Percentiles rank a stretch among this genome's conserved stretches.
Conservation (phyloP, 2,888 invertebrate genomes). For the Spodoptera littoralis region DNA sequence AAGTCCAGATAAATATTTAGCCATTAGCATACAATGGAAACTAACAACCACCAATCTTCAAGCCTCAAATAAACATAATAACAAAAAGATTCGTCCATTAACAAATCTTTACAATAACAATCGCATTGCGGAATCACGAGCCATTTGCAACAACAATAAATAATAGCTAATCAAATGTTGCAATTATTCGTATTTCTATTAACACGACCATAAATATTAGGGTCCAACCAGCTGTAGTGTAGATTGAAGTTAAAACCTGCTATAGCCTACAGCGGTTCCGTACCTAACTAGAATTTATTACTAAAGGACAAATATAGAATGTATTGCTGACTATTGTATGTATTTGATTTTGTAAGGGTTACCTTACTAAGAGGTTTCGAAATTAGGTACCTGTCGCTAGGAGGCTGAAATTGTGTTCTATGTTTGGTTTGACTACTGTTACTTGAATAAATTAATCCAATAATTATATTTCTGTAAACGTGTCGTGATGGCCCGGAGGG, state of each 20-base stretch:
- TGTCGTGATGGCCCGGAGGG: no score
- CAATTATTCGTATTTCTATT: conserved; percentile 61
- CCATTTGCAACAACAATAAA: conserved; percentile 37
- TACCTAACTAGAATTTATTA: conserved; percentile 82
- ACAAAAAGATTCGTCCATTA: no score
- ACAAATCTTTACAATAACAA: conserved; percentile 8
- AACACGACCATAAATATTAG: conserved; percentile 61
- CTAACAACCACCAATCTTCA: no score
- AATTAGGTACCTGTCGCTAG: no score
- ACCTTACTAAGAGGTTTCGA: background rate
- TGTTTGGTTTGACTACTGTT: no score
- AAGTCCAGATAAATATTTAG: no score
- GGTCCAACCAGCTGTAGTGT: conserved; percentile 43
- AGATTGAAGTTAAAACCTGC: conserved; percentile 60
- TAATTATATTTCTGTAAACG: no score
- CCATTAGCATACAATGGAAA: no score
- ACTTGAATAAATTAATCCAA: no score
- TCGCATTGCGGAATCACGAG: conserved; percentile 21
- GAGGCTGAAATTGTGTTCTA: no score
- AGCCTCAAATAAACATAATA: no score
- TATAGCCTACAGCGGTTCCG: conserved; percentile 64
- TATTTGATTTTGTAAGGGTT: conserved; percentile 18
- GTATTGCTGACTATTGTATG: conserved; percentile 45
- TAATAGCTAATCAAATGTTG: conserved; percentile 40
- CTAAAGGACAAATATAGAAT: conserved; percentile 64